Conservation (phyloP, 2,113 vertebrate species). For the Noturus placidus region DNA sequence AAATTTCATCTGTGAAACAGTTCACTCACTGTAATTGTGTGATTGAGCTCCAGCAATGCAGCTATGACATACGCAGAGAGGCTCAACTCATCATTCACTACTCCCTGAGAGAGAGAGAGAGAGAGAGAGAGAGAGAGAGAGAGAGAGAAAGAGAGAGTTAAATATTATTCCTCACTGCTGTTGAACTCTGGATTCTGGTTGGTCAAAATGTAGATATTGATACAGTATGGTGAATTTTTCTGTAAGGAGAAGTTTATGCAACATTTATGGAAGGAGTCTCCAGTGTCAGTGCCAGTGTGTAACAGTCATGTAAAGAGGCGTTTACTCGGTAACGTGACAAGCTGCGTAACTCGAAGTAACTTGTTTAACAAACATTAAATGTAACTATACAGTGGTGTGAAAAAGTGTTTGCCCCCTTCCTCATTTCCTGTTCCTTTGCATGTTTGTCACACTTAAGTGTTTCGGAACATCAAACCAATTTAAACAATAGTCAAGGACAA, state of each 20-base stretch:
- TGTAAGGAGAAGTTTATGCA: neutral
- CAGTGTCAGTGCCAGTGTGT: neutral
- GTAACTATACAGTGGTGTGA: too few relatives aligned
- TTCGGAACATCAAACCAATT: too few relatives aligned
- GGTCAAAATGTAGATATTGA: neutral
- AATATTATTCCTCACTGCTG: too few relatives aligned
- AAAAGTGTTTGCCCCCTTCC: too few relatives aligned
- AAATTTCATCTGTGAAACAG: neutral
- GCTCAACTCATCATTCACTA: constrained; percentile 80
- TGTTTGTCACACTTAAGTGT: too few relatives aligned
- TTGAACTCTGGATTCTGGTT: too few relatives aligned
- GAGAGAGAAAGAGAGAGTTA: neutral
- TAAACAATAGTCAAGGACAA: too few relatives aligned
- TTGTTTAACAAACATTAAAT: too few relatives aligned
- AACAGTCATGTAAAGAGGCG: neutral
- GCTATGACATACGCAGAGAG: constrained; percentile 77
- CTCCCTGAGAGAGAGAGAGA: constrained; percentile 69
- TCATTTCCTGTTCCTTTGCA: too few relatives aligned
- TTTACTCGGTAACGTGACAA: too few relatives aligned
- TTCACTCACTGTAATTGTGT: constrained; percentile 65
- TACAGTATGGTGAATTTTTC: too few relatives aligned
- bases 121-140: neutral
- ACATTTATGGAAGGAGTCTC: neutral
- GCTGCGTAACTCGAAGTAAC: too few relatives aligned
- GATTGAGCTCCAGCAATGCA: constrained; percentile 77